These are phyloP conservation scores for Pelodiscus sinensis DNA, from an alignment of 2,113 vertebrate species.

Conservation along the genomic window DNA sequence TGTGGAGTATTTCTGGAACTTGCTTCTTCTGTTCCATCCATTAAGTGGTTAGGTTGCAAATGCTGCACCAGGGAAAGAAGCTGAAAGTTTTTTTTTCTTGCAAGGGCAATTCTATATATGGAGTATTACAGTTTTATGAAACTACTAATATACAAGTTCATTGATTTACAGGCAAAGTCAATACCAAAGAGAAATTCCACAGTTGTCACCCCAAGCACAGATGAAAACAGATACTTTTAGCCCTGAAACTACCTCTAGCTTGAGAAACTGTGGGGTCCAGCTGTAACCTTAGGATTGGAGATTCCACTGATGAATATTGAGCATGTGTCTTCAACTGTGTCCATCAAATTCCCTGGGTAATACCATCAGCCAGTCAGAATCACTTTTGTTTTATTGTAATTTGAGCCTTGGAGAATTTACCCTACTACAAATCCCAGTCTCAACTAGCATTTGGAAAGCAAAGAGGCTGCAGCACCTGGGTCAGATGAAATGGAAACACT, in stretches of 20 bases:
- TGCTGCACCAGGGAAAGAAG: not conserved
- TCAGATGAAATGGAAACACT: not conserved
- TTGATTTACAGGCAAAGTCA: not conserved
- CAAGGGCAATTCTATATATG: not conserved
- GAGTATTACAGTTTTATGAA: not conserved
- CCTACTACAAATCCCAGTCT: not conserved
- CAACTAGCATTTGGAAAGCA: not conserved
- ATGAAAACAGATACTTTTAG: not conserved
- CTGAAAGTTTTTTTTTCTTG: not conserved
- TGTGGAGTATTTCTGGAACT: not conserved
- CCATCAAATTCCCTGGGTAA: accelerated
- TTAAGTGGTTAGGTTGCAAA: not conserved
- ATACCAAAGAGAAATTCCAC: not conserved
- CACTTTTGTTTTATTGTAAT: not conserved
- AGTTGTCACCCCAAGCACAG: not conserved
- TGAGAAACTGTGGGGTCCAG: not conserved
- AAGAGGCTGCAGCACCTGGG: accelerated
- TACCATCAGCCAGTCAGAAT: not conserved
- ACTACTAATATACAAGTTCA: not conserved
- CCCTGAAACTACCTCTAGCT: accelerated
- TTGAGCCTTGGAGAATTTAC: not conserved
- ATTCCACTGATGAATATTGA: not conserved
- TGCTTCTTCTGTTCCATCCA: not conserved
- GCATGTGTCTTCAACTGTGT: not conserved
- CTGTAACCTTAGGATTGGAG: not conserved